Evolutionary conservation across 2,797 vertebrate genomes (phyloP), one percentile per base, ranked within the genome.

Genomic region (Luscinia luscinia): DNA sequence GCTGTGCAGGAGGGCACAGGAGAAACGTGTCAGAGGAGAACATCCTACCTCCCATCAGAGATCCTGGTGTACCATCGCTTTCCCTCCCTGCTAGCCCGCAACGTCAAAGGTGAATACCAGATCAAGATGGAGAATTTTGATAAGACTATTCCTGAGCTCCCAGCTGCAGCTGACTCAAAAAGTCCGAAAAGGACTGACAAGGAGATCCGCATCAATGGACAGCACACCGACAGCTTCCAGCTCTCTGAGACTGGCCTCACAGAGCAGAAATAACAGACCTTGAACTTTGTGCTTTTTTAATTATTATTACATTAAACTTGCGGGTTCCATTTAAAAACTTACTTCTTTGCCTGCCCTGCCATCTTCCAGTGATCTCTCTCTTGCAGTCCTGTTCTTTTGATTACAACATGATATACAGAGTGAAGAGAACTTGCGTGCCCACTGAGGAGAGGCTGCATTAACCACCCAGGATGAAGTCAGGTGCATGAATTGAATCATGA

Each of bases 1-100:
- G 99, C 99, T 32, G 97, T 98, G 84, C 99, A 99, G 96, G 99
- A 99, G 91, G 98, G 98, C 92, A 99, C 99, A 27, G 99, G 99
- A 32, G 99, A 99, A 96, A 98, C 97, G 4, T 99, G 99, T 87
- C 99, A 99, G 87, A 99, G 99, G 97, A 99, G 99, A 97, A 99
- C 99, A 55, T 99, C 99, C 83, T 99, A 99, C 84, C 97, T 99
- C 36, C 98, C 98, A 3, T 98, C 98, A 11, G 99, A 99, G 98
- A 99, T 99, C 95, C 97, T 98, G 96, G 97, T 98, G 90, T 98
- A 98, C 69, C 98, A 99, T 26, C 96, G 96, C 61, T 99, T 99
- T 41, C 97, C 98, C 45, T 96, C 98, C 1, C 97, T 98, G 32
- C 85, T 98, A 76, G 97, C 97, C 73, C 96, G 98, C 91, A 98